Evolutionary conservation across 2,888 invertebrate species (phyloP).

Genomic region (Calephelis perditalis): DNA sequence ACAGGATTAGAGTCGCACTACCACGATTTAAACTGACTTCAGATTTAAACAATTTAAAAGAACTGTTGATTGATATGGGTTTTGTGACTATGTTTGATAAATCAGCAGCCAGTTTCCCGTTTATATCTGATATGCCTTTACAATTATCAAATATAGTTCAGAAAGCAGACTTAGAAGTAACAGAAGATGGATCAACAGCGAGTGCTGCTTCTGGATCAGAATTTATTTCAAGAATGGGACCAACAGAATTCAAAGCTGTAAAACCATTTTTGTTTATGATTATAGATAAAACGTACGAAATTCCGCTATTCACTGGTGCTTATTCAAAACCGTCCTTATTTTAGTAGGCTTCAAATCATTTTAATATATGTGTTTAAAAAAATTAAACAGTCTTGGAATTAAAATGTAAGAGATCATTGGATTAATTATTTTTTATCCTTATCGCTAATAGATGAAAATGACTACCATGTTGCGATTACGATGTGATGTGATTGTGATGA

Average conservation of each 20-base stretch:
- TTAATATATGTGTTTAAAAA: too few species aligned
- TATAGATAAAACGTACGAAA: conserved; percentile 40
- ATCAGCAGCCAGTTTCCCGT: conserved; percentile 41
- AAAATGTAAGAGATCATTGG: too few species aligned
- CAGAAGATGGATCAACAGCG: conserved; percentile 55
- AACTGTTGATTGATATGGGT: conserved; percentile 59
- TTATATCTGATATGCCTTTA: conserved; percentile 43
- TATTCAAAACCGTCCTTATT: conserved; percentile 51
- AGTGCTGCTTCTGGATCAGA: conserved; percentile 40
- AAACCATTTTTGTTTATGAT: conserved; percentile 65
- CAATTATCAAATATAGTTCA: conserved; percentile 55
- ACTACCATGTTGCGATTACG: too few species aligned
- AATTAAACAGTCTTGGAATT: too few species aligned
- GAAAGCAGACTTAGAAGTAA: conserved; percentile 60
- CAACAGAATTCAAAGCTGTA: conserved; percentile 45
- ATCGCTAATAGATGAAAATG: too few species aligned
- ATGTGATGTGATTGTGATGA: too few species aligned
- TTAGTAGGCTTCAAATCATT: too few species aligned
- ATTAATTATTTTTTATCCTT: too few species aligned
- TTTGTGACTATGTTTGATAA: conserved; percentile 50
- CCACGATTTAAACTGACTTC: conserved; percentile 80
- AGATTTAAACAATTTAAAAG: conserved; percentile 61
- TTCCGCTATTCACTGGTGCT: conserved; percentile 49
- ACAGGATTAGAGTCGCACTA: conserved; percentile 67
- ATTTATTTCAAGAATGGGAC: conserved; percentile 38